These are phyloP conservation scores for Drosophila suzukii DNA, from an alignment of 1,140 invertebrate species.

Conservation along the genomic window DNA sequence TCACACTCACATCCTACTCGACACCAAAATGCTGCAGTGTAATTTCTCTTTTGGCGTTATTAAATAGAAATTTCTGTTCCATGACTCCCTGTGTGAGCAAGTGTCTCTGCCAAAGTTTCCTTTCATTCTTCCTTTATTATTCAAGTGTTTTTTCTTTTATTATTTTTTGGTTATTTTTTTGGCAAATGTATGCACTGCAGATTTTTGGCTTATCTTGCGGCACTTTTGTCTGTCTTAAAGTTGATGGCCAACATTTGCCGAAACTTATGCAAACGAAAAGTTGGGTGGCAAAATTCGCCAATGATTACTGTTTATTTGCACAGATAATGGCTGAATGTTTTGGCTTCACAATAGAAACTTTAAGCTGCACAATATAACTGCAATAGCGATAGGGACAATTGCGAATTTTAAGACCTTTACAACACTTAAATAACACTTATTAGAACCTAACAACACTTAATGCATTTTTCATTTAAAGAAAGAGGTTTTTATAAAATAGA, in stretches of 20 bases:
- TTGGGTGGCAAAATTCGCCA: slow-evolving; percentile 17
- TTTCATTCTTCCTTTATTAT: slow-evolving; percentile 53
- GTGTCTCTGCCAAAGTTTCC: slow-evolving; percentile 56
- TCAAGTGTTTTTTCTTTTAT: not conserved
- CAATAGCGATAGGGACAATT: not conserved
- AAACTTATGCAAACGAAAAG: slow-evolving; percentile 32
- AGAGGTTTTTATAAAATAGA: too few relatives aligned
- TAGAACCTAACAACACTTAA: too few relatives aligned
- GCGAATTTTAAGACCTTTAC: not conserved
- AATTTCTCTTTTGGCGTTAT: slow-evolving; percentile 77
- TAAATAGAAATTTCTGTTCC: slow-evolving; percentile 74
- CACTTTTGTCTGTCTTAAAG: slow-evolving; percentile 42
- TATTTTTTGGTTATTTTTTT: slow-evolving; percentile 32
- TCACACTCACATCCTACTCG: slow-evolving; percentile 27
- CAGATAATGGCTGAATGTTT: slow-evolving; percentile 37
- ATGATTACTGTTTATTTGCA: slow-evolving; percentile 27
- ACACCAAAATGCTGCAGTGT: slow-evolving; percentile 69
- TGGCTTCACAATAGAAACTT: slow-evolving; percentile 15
- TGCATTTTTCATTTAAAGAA: too few relatives aligned
- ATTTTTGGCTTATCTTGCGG: slow-evolving; percentile 65
- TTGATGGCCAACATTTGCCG: slow-evolving; percentile 12
- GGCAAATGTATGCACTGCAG: slow-evolving; percentile 72
- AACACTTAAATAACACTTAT: too few relatives aligned
- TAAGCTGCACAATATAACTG: not conserved
- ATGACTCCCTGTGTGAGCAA: slow-evolving; percentile 54